Percentiles rank a stretch among this genome's conserved stretches.
Evolutionary conservation across 2,113 vertebrate genomes (phyloP).

Genomic region (Sinocyclocheilus grahami): DNA sequence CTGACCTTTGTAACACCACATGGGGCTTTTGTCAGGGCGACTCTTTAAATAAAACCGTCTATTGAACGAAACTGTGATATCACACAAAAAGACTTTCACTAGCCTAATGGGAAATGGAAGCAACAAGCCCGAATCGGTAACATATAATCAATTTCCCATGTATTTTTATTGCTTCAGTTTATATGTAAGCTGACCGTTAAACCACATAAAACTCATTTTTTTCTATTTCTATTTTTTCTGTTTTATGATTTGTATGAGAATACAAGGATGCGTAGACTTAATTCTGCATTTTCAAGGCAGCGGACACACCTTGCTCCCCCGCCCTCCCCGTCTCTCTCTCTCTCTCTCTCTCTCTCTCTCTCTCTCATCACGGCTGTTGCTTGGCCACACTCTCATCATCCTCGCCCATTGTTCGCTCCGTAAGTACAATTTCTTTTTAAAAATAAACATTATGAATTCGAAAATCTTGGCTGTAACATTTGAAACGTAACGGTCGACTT

Average conservation of each 20-base stretch:
- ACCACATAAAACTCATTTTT: neutral
- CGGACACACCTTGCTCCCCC: slow-evolving; percentile 54
- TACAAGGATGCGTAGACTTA: slow-evolving; percentile 8
- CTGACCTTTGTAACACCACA: slow-evolving; percentile 13
- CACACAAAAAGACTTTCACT: neutral
- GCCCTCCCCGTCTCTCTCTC: neutral
- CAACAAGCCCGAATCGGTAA: neutral
- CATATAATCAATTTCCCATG: neutral
- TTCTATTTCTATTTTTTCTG: neutral
- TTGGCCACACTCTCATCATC: slow-evolving; percentile 6
- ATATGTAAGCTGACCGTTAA: neutral
- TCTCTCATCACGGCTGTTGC: neutral
- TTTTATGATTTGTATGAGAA: neutral
- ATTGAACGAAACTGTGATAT: neutral
- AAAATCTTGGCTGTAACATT: neutral
- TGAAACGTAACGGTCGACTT: neutral
- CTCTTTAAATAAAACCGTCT: neutral
- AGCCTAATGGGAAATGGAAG: neutral
- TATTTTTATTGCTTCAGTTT: neutral
- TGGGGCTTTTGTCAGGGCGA: slow-evolving; percentile 27
- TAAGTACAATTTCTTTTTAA: neutral
- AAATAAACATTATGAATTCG: neutral
- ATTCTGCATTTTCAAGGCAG: slow-evolving; percentile 42
- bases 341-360: neutral
- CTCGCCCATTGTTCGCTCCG: slow-evolving; percentile 4